Evolutionary conservation across 2,113 vertebrate genomes (phyloP), one percentile per base, ranked within the genome.

Genomic region (Scalopus aquaticus): DNA sequence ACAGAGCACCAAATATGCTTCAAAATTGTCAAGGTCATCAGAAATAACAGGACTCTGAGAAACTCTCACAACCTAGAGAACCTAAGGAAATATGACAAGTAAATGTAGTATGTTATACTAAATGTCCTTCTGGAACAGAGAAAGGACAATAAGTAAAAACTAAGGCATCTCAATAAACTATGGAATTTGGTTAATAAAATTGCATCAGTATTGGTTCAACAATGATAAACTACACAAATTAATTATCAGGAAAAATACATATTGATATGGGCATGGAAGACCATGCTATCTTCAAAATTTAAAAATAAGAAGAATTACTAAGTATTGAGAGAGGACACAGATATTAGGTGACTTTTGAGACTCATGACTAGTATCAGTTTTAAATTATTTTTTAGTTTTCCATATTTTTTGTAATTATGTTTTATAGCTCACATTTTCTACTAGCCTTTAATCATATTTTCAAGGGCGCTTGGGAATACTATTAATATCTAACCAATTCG

Each of bases 401-500:
- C 28, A 28, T 9, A 20, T 58, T 73, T 90, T 74, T n/a, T 76
- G 5, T 2, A 83, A 9, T 32, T 78, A 83, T 2, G 0, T 83
- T 92, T 94, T 79, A 35, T 46, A 5, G 44, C 35, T 80, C 24
- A 37, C 9, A 73, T 42, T 79, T n/a, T 37, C 4, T 46, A 6
- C 32, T 83, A 58, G 5, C 65, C 72, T 84, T 79, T 46, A 89
- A 89, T 80, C 24, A 76, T 51, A 74, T 90, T 85, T 90, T 67
- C 8, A 85, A 85, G 58, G 11, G 1, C 24, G 7, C 6, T 80
- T 76, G 62, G 42, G 20, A n/a, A 62, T 9, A 69, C 20, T 67
- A 46, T 76, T 22, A 90, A 26, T 30, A 76, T 30, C 28, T 62
- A 62, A 51, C 72, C 90, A 82, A 82, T 65, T 88, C 73, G 2